A percentile compares a stretch with the other conserved stretches of the same genome.
These are phyloP conservation scores for Montipora cactus DNA, from an alignment of 64 coral and sea anemone species.

Conservation along the genomic window DNA sequence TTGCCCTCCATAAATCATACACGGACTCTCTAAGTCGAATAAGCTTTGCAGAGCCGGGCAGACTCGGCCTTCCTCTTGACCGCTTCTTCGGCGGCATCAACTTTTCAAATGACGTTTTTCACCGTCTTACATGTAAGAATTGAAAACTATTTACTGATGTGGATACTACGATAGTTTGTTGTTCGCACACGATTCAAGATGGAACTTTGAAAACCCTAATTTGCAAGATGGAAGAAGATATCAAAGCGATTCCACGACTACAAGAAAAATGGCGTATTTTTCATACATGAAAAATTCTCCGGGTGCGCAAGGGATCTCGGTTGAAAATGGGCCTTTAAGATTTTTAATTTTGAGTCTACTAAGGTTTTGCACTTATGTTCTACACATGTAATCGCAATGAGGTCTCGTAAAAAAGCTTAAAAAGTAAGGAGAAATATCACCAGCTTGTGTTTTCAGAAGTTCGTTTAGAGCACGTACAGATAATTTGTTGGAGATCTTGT, in stretches of 20 bases:
- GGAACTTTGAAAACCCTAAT: not conserved
- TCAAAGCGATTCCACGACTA: not conserved
- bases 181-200: not conserved
- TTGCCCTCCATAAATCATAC: not conserved
- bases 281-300: too few relatives aligned
- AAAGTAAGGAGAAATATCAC: too few relatives aligned
- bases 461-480: too few relatives aligned
- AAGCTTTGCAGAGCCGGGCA: not conserved
- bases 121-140: not conserved
- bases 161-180: not conserved
- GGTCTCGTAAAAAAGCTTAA: too few relatives aligned
- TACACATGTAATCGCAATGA: too few relatives aligned
- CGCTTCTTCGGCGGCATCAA: not conserved
- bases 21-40: not conserved
- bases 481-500: too few relatives aligned
- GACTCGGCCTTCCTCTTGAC: not conserved
- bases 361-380: too few relatives aligned
- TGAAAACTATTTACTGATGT: not conserved
- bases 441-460: too few relatives aligned
- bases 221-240: not conserved
- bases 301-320: too few relatives aligned
- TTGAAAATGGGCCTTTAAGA: too few relatives aligned
- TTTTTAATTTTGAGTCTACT: too few relatives aligned
- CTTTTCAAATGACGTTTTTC: not conserved
- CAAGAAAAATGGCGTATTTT: not conserved